These are phyloP conservation scores for Osmoderma eremita DNA, from an alignment of 2,888 invertebrate species.

Conservation along the genomic window DNA sequence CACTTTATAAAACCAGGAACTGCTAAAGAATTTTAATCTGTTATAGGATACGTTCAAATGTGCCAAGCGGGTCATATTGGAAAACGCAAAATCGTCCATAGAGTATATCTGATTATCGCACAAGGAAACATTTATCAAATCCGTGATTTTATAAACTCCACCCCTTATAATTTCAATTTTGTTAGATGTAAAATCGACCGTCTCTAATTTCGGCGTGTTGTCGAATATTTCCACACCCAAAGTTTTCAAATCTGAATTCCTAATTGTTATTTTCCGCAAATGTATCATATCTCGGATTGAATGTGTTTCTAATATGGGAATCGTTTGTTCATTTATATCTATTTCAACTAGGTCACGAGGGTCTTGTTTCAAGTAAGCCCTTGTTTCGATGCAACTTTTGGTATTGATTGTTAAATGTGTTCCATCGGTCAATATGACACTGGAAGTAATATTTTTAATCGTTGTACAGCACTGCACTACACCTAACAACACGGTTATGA, in stretches of 20 bases:
- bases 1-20: conserved; percentile 31
- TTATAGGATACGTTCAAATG: conserved; percentile 34
- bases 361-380: conserved; percentile 12
- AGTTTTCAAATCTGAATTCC: conserved; percentile 25
- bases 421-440: conserved; percentile 5
- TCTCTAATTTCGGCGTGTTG: conserved; percentile 24
- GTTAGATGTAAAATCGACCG: conserved; percentile 29
- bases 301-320: conserved; percentile 30
- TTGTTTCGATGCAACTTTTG: conserved; percentile 37
- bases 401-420: conserved; percentile 11
- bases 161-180: conserved; percentile 26
- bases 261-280: conserved; percentile 30
- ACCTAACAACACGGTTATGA: not conserved
- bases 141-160: conserved; percentile 34
- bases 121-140: conserved; percentile 25
- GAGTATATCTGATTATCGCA: conserved; percentile 31
- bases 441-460: conserved; percentile 8
- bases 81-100: conserved; percentile 33
- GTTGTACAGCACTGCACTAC: not conserved
- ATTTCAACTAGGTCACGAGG: conserved; percentile 13
- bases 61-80: conserved; percentile 15
- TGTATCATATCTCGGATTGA: conserved; percentile 21
- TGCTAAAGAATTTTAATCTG: conserved; percentile 9
- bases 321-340: conserved; percentile 35
- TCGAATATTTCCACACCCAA: conserved; percentile 26